Evolutionary conservation across 2,888 invertebrate genomes (phyloP).

Genomic region (Syrista parreyssii): DNA sequence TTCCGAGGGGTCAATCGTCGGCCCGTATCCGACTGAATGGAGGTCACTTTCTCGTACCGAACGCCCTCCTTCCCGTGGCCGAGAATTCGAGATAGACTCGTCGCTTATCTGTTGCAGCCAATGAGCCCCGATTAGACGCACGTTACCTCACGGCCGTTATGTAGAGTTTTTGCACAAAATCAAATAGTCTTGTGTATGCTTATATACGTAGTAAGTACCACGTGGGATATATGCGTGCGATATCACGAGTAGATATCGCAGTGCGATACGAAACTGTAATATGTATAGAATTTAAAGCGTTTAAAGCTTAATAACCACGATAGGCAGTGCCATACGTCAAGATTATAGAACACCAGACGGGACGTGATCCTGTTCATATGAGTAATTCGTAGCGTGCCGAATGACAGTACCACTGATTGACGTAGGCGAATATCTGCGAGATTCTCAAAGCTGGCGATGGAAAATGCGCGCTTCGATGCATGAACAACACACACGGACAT

Average conservation of each 20-base stretch:
- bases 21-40: slow-evolving; percentile 2
- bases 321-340: neutral
- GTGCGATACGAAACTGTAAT: neutral
- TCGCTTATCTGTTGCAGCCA: neutral
- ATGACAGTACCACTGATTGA: neutral
- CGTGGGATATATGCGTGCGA: neutral
- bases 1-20: neutral
- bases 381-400: neutral
- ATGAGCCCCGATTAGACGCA: neutral
- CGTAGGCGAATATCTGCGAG: neutral
- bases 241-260: neutral
- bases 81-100: neutral
- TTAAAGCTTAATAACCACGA: neutral
- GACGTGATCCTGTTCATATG: neutral
- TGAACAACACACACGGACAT: neutral
- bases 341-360: neutral
- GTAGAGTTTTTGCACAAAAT: neutral
- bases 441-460: neutral
- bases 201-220: neutral
- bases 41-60: slow-evolving; percentile 7
- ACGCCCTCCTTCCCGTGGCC: neutral
- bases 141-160: neutral
- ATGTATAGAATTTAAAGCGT: neutral
- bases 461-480: neutral
- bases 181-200: neutral